phyloP scores from a whole-genome alignment of 1,140 invertebrate species.

The Leguminivora glycinivorella region DNA sequence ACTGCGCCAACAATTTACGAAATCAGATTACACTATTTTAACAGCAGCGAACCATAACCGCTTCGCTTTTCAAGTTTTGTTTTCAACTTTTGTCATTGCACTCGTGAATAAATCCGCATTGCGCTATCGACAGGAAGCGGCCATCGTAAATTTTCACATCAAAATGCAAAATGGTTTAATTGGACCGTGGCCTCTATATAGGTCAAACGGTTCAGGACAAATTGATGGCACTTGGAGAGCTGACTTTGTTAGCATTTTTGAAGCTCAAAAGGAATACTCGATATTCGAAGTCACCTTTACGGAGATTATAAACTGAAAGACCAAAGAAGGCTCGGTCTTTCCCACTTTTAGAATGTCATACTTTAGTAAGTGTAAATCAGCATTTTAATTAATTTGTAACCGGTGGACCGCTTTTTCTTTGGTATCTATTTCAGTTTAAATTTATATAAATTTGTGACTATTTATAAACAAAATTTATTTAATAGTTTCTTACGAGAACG shows the following conservation, averaged over 20 bases:
- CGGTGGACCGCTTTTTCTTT: no score
- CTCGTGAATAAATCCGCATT: slow-evolving; percentile 50
- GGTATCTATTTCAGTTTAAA: no score
- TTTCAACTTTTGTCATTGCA: slow-evolving; percentile 40
- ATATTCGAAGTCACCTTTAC: neutral
- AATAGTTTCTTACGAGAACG: no score
- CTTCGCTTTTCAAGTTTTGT: slow-evolving; percentile 22
- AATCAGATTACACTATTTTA: slow-evolving; percentile 10
- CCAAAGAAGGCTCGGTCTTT: no score
- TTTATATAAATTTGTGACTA: no score
- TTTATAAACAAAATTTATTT: no score
- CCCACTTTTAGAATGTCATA: no score
- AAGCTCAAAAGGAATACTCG: slow-evolving; percentile 8
- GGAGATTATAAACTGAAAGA: no score
- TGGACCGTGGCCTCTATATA: slow-evolving; percentile 72
- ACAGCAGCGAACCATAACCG: neutral
- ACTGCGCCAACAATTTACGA: neutral
- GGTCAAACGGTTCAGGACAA: slow-evolving; percentile 74
- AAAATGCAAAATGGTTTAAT: slow-evolving; percentile 78
- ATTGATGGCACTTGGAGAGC: slow-evolving; percentile 66
- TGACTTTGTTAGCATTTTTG: slow-evolving; percentile 47
- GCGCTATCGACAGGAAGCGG: slow-evolving; percentile 55
- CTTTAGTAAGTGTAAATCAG: no score
- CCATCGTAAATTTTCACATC: slow-evolving; percentile 74
- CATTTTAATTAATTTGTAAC: no score